These are phyloP conservation scores for Alloscopus bannaensis DNA, from an alignment of 2,888 invertebrate genomes.

Conservation along the genomic window DNA sequence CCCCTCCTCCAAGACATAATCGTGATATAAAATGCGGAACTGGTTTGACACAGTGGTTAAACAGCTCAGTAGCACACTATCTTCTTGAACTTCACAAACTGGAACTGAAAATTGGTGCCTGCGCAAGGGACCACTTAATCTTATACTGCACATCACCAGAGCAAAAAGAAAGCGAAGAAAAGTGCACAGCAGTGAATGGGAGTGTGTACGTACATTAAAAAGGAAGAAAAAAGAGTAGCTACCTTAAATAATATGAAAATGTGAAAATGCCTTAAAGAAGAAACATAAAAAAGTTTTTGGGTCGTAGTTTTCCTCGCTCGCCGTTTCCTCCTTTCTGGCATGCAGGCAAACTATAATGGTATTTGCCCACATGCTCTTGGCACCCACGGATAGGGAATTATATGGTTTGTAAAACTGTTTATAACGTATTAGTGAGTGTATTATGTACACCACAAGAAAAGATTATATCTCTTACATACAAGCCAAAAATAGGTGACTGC, in stretches of 20 bases:
- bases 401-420: conserved; percentile 19
- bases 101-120: not conserved
- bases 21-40: conserved; percentile 44
- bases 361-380: conserved; percentile 46
- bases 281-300: conserved; percentile 35
- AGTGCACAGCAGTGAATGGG: conserved; percentile 27
- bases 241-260: conserved; percentile 57
- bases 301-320: not conserved
- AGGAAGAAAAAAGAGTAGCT: conserved; percentile 32
- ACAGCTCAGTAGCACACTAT: conserved; percentile 19
- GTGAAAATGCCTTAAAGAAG: conserved; percentile 37
- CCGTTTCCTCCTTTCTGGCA: conserved; percentile 48
- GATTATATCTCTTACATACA: not conserved
- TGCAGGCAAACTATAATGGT: conserved; percentile 42
- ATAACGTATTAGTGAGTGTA: no score
- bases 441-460: not conserved
- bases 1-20: conserved; percentile 28
- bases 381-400: conserved; percentile 49
- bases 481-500: no score
- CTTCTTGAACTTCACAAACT: not conserved
- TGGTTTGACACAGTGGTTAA: conserved; percentile 52
- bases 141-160: not conserved
- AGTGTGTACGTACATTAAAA: conserved; percentile 8
- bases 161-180: not conserved
- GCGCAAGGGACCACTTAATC: no score